These are phyloP conservation scores for Scelioninae gen. 2 DNA, from an alignment of 2,888 invertebrate genomes.

Conservation along the genomic window DNA sequence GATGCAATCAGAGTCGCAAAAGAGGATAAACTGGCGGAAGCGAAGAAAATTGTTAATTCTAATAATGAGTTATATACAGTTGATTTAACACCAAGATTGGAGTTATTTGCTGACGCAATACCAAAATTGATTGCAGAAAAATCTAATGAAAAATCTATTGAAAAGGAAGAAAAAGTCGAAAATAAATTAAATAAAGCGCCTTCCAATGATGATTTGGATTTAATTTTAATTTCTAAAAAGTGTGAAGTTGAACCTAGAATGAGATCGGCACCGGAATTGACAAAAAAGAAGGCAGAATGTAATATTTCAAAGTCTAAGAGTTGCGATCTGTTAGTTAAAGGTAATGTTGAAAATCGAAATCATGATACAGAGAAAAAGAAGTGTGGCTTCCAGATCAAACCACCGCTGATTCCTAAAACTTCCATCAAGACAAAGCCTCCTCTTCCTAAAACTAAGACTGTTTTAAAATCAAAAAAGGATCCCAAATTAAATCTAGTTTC, in stretches of 20 bases:
- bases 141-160: too few species aligned
- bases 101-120: constrained; percentile 72
- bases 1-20: constrained; percentile 41
- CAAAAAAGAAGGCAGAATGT: constrained; percentile 58
- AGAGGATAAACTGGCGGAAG: constrained; percentile 45
- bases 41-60: constrained; percentile 63
- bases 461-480: constrained; percentile 63
- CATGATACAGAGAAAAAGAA: constrained; percentile 35
- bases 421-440: constrained; percentile 63
- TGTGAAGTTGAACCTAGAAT: constrained; percentile 44
- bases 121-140: constrained; percentile 73
- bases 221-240: constrained; percentile 31
- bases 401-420: constrained; percentile 57
- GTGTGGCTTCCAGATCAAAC: constrained; percentile 43
- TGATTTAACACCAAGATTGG: constrained; percentile 71
- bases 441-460: constrained; percentile 59
- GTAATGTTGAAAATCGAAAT: constrained; percentile 28
- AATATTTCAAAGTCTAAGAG: constrained; percentile 69
- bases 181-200: constrained; percentile 9
- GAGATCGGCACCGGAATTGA: constrained; percentile 60
- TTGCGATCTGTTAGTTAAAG: constrained; percentile 70
- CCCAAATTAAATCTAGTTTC: constrained; percentile 60
- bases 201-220: constrained; percentile 34
- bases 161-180: constrained; percentile 57
- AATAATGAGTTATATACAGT: constrained; percentile 70